Evolutionary conservation across 2,888 invertebrate genomes (phyloP), one percentile per base, ranked within the genome.

Genomic region (Eupithecia centaureata): DNA sequence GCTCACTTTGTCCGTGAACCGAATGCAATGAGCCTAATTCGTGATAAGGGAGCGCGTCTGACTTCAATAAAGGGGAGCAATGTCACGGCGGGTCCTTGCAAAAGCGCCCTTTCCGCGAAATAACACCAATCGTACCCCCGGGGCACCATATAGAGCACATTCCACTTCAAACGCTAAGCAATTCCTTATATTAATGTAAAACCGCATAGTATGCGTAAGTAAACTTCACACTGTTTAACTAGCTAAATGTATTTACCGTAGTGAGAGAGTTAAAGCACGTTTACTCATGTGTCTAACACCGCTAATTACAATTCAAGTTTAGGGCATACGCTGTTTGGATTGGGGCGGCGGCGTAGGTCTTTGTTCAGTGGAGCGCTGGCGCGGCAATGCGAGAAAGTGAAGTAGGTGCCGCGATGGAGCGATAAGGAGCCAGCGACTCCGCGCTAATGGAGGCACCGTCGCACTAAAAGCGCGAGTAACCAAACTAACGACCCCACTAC

Each of bases 11-110:
- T 82, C 83, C 86, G 88, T 89, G 88, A 88, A 88, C 85, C 79
- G 84, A 91, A 88, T 87, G 85, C 84, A 83, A 84, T 81, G 83
- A 83, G 85, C 85, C 87, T 90, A 90, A 89, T 90, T 90, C 86
- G 86, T 84, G 88, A 90, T 91, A 90, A 90, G 87, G 87, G 86
- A 86, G 83, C 82, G 82, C 82, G 83, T 86, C 82, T 82, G 79
- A 83, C 86, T 87, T 85, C 87, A 89, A 89, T 89, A 86, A 85
- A 85, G 82, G 82, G 85, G 85, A 84, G 85, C 86, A 84, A 87
- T 86, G 87, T 87, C 86, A 85, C 85, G 82, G 79, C 82, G 74
- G 74, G 77, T 78, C 79, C 80, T 79, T 77, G 73, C 77, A 78
- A 71, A 5, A 2, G 47, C 47, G 47, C 18, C 47, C 22, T 10